Evolutionary conservation across 2,888 invertebrate species (phyloP), one percentile per base, ranked within the genome.

Genomic region (Sphaerophoria rueppellii): DNA sequence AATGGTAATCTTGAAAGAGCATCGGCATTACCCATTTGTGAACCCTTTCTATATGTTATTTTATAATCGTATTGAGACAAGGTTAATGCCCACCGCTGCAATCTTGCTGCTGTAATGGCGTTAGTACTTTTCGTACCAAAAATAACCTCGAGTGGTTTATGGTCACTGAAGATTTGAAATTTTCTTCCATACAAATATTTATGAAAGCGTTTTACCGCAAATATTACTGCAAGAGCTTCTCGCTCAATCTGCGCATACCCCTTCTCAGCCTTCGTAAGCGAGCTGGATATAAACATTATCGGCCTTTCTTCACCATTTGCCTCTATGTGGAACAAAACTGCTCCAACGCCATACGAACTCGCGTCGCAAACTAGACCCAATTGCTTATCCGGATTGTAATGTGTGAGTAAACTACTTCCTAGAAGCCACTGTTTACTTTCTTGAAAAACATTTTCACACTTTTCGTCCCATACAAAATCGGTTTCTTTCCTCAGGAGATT

Each of bases 301-400:
- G 58, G 71, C 48, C 35, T 37, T 16, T 50, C 48, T 52, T n/a
- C n/a, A 71, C 48, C 70, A 46, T 34, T 48, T n/a, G 61, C n/a
- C 5, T 69, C 67, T 54, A 67, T 40, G 6, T 73, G 61, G 11
- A 69, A 67, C 40, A 69, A 58, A 40, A 81, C 57, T 70, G 24
- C 24, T 24, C 24, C 24, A 24, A 24, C 24, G 24, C 24, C 24
- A 24, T 24, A 24, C 24, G 24, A 55, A 52, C 73, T 70, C 4
- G 78, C 75, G 61, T 78, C 82, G 32, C 58, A 50, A 16, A 69
- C 63, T 54, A 83, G 12, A 6, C 63, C 55, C 12, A 75, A 61
- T 50, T 55, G 12, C 16, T 75, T 75, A 9, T 71, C 43, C 9
- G 75, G 65, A 52, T 85, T 55, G 69, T 69, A 79, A 35, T 61